phyloP scores from a whole-genome alignment of 2,888 invertebrate genomes.

The Agrilus cyanescens region DNA sequence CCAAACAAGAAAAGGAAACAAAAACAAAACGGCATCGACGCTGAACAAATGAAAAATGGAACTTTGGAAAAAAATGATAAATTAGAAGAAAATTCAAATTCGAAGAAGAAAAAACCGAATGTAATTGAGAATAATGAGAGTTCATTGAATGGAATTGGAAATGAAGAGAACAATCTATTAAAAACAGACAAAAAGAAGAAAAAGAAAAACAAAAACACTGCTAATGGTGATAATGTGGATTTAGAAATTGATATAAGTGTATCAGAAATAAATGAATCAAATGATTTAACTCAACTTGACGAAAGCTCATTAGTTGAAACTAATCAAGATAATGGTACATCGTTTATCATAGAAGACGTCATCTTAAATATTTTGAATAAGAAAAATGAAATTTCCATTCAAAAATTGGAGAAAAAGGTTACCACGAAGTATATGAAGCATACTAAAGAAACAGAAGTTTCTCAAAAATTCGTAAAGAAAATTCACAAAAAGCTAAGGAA shows the following conservation, averaged over 20 bases:
- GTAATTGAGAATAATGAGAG: not conserved
- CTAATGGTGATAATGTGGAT: not conserved
- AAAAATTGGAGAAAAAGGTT: constrained; percentile 67
- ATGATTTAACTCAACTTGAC: not conserved
- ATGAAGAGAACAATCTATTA: constrained; percentile 22
- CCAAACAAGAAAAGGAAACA: not conserved
- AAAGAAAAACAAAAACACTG: constrained; percentile 30
- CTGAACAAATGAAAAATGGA: constrained; percentile 5
- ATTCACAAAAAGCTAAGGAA: constrained; percentile 62
- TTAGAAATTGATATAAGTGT: not conserved
- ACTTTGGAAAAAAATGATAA: not conserved
- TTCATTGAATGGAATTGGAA: constrained; percentile 1
- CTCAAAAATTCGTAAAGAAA: constrained; percentile 55
- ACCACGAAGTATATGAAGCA: constrained; percentile 48
- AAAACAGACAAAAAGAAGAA: constrained; percentile 38
- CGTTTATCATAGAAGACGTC: constrained; percentile 13
- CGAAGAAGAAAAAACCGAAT: constrained; percentile 1
- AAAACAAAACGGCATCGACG: constrained; percentile 3
- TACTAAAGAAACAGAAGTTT: constrained; percentile 34
- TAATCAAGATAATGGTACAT: not conserved
- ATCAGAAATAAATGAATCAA: not conserved
- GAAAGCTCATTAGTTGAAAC: not conserved
- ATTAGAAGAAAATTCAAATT: constrained; percentile 1
- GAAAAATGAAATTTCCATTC: constrained; percentile 51
- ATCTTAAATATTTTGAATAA: constrained; percentile 33